Evolutionary conservation across 2,888 invertebrate genomes (phyloP).

Genomic region (Hypena proboscidalis): DNA sequence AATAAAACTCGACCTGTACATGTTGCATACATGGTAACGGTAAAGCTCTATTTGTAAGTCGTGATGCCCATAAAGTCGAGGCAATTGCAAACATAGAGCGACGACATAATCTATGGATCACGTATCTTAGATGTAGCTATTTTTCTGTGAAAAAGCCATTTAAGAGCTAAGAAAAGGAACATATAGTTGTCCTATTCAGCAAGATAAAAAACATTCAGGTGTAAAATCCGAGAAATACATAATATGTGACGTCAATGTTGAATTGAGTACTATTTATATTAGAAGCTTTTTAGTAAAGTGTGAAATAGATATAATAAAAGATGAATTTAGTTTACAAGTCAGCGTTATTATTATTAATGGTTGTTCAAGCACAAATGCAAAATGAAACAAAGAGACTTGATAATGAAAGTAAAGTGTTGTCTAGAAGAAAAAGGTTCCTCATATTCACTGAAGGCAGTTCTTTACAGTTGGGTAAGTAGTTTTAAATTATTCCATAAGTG

Average conservation of each 20-base stretch:
- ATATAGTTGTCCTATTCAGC: too few relatives aligned
- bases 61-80: constrained; percentile 57
- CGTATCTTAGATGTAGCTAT: constrained; percentile 20
- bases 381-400: constrained; percentile 34
- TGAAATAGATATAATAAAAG: constrained; percentile 2
- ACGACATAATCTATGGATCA: constrained; percentile 29
- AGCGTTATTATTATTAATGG: constrained; percentile 18
- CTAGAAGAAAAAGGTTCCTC: constrained; percentile 84
- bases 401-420: constrained; percentile 62
- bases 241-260: background rate
- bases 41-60: constrained; percentile 59
- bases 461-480: constrained; percentile 82
- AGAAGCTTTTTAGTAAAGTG: background rate
- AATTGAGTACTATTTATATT: background rate
- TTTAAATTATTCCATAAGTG: too few relatives aligned
- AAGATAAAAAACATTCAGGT: too few relatives aligned
- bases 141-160: constrained; percentile 4
- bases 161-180: too few relatives aligned
- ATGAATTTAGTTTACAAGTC: constrained; percentile 16
- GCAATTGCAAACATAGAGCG: constrained; percentile 41
- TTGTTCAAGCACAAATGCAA: constrained; percentile 19
- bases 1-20: constrained; percentile 50
- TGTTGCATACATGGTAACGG: constrained; percentile 46
- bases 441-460: constrained; percentile 87
- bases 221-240: constrained; percentile 1